These are phyloP conservation scores for Phyllostomus discolor DNA, from an alignment of 2,113 vertebrate genomes.

Conservation along the genomic window DNA sequence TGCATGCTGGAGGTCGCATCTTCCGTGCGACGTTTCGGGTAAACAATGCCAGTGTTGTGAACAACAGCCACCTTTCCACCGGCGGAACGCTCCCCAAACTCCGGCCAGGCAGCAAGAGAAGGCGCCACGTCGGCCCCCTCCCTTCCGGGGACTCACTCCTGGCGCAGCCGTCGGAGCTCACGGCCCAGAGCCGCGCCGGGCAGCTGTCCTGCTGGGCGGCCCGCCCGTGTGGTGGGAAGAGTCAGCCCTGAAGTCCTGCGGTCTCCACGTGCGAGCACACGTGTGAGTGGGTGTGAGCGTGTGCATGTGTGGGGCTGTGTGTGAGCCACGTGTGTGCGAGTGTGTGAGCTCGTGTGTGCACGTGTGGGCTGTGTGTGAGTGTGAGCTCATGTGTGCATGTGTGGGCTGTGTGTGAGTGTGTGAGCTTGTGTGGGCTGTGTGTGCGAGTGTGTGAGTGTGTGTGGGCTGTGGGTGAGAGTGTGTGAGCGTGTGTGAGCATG, in stretches of 20 bases:
- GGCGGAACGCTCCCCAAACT: too few relatives aligned
- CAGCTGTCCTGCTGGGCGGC: neutral
- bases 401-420: neutral
- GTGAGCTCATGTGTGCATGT: neutral
- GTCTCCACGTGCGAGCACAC: neutral
- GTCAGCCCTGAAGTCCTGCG: neutral
- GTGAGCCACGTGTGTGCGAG: too few relatives aligned
- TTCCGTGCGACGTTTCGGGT: neutral
- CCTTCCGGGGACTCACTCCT: neutral
- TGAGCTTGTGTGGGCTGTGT: neutral
- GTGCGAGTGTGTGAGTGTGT: neutral
- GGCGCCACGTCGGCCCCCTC: neutral
- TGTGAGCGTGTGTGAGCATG: neutral
- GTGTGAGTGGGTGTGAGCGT: neutral
- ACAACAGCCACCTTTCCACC: neutral
- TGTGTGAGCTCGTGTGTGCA: neutral
- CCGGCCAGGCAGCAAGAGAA: accelerated
- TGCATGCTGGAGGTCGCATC: accelerated
- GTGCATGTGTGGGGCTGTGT: neutral
- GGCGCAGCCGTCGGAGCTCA: accelerated
- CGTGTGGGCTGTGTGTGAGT: neutral
- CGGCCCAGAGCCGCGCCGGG: neutral
- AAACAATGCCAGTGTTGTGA: neutral
- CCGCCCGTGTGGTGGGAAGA: neutral
- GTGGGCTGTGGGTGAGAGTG: neutral